phyloP scores from a whole-genome alignment of 2,113 vertebrate genomes.

The Chaenocephalus aceratus region DNA sequence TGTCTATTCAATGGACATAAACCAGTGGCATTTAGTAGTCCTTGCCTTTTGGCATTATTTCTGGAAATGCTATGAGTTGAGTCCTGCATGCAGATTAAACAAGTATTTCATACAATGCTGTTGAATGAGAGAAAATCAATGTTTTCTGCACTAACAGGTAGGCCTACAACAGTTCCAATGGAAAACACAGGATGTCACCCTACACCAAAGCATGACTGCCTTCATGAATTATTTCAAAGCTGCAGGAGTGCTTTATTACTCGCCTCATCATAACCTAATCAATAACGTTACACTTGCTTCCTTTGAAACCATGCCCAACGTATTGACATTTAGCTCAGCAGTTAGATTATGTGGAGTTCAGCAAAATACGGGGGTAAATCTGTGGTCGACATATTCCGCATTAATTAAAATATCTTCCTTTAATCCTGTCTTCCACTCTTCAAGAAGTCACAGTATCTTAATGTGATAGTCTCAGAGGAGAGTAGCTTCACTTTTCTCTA shows the following conservation, averaged over 20 bases:
- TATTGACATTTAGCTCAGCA: neutral
- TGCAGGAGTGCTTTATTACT: slow-evolving; percentile 39
- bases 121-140: neutral
- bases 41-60: neutral
- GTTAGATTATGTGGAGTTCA: slow-evolving; percentile 7
- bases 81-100: neutral
- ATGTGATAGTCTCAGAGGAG: slow-evolving; percentile 22
- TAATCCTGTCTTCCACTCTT: neutral
- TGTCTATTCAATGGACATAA: slow-evolving; percentile 27
- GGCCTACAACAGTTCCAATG: neutral
- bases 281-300: neutral
- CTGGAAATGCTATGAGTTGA: neutral
- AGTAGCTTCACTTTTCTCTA: neutral
- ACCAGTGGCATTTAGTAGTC: slow-evolving; percentile 39
- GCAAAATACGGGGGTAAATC: neutral
- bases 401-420: neutral
- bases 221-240: slow-evolving; percentile 77
- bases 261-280: slow-evolving; percentile 10
- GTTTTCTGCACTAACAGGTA: slow-evolving; percentile 3
- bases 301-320: slow-evolving; percentile 4
- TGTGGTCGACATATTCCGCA: neutral
- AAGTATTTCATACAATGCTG: neutral
- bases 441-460: neutral
- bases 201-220: slow-evolving; percentile 56
- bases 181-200: slow-evolving; percentile 56